Percentiles rank a stretch among this genome's conserved stretches.
Conservation (phyloP, 2,797 vertebrate species). For the Margarornis squamiger region DNA sequence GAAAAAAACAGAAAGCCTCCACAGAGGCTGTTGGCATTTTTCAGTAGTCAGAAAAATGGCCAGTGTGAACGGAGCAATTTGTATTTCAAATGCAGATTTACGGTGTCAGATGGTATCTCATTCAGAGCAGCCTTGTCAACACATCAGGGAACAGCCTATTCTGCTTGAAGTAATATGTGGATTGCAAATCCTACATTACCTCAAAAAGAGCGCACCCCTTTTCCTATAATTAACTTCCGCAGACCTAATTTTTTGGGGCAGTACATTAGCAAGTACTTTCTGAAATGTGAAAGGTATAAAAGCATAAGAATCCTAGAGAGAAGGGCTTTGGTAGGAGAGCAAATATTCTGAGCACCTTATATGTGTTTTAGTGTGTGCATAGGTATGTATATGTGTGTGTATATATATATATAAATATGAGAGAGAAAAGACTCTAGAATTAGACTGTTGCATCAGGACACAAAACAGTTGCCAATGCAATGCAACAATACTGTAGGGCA, state of each 20-base stretch:
- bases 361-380: background rate
- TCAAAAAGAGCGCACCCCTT: background rate
- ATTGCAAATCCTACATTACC: background rate
- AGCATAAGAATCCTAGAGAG: background rate
- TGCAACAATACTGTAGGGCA: background rate
- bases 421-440: background rate
- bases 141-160: background rate
- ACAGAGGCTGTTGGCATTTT: background rate
- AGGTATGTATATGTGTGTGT: background rate
- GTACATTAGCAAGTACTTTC: background rate
- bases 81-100: conserved; percentile 28
- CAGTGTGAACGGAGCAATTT: background rate
- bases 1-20: background rate
- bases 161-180: background rate
- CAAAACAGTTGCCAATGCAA: background rate
- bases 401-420: background rate
- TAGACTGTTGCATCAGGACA: background rate
- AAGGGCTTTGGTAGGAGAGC: background rate
- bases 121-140: conserved; percentile 15
- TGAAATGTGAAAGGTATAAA: background rate
- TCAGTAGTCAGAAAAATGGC: conserved; percentile 1
- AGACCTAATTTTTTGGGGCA: background rate
- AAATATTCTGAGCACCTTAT: background rate
- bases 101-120: conserved; percentile 13
- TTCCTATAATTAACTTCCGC: background rate